Evolutionary conservation across 2,113 vertebrate species (phyloP).

Genomic region (Rhinogobius similis): DNA sequence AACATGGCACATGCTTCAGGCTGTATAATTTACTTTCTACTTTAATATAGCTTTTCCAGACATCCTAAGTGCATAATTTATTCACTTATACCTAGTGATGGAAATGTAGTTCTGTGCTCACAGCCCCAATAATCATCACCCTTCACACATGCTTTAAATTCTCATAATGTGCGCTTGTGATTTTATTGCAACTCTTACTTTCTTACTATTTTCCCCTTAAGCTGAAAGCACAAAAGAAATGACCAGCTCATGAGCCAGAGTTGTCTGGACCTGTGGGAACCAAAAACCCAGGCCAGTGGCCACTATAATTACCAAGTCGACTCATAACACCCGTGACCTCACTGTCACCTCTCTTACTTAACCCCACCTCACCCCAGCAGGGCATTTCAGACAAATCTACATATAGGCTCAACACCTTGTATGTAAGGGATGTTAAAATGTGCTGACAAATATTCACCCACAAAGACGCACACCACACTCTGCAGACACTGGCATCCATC

Average conservation of each 20-base stretch:
- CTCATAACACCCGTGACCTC: slow-evolving; percentile 52
- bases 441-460: slow-evolving; percentile 43
- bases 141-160: background rate
- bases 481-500: slow-evolving; percentile 69
- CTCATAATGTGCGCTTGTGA: slow-evolving; percentile 1
- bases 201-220: slow-evolving; percentile 12
- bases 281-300: slow-evolving; percentile 35
- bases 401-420: slow-evolving; percentile 5
- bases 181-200: background rate
- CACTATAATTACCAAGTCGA: slow-evolving; percentile 61
- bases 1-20: background rate
- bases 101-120: background rate
- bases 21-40: background rate
- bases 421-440: slow-evolving; percentile 35
- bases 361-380: slow-evolving; percentile 40
- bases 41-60: background rate
- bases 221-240: slow-evolving; percentile 23
- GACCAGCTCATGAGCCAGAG: slow-evolving; percentile 30
- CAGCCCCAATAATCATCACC: background rate
- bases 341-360: slow-evolving; percentile 44
- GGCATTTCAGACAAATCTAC: slow-evolving; percentile 25
- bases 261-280: slow-evolving; percentile 56
- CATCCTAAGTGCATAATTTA: background rate
- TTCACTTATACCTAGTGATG: background rate
- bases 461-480: slow-evolving; percentile 54